Percentiles rank a stretch among this genome's conserved stretches.
Evolutionary conservation across 2,888 invertebrate species (phyloP).

Genomic region (Eupithecia inturbata): DNA sequence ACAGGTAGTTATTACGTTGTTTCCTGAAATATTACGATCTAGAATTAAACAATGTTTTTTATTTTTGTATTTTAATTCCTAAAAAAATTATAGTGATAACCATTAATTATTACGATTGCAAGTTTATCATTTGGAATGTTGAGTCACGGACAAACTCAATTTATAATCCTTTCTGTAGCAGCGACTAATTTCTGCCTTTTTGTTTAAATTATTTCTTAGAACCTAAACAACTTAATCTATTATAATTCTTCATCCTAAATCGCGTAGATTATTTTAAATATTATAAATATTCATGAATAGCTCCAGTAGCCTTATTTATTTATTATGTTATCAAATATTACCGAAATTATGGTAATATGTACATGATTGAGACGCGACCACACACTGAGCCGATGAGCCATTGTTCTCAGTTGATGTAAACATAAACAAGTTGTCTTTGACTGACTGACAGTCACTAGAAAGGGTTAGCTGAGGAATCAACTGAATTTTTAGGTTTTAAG

Average conservation of each 20-base stretch:
- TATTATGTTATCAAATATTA: slow-evolving; percentile 51
- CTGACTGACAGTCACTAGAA: slow-evolving; percentile 1
- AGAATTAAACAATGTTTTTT: too few species aligned
- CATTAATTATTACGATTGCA: not conserved
- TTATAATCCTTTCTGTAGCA: not conserved
- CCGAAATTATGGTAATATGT: slow-evolving; percentile 55
- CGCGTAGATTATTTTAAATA: slow-evolving; percentile 12
- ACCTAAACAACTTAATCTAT: slow-evolving; percentile 28
- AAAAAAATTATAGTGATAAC: not conserved
- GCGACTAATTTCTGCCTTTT: not conserved
- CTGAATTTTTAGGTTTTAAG: not conserved
- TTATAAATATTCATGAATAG: slow-evolving; percentile 47
- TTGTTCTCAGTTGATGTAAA: slow-evolving; percentile 26
- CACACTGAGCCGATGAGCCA: slow-evolving; percentile 44
- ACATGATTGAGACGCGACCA: slow-evolving; percentile 46
- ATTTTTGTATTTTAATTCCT: too few species aligned
- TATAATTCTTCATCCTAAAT: slow-evolving; percentile 30
- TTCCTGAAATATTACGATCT: too few species aligned
- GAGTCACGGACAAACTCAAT: not conserved
- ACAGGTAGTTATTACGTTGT: too few species aligned
- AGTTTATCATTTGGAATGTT: not conserved
- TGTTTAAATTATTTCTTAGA: slow-evolving; percentile 1
- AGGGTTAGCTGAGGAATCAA: not conserved
- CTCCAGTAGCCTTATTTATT: slow-evolving; percentile 41
- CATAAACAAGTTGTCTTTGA: not conserved